Percentiles rank a stretch among this genome's conserved stretches.
Evolutionary conservation across 2,797 vertebrate species (phyloP).

Genomic region (Pangasius mekongensis): DNA sequence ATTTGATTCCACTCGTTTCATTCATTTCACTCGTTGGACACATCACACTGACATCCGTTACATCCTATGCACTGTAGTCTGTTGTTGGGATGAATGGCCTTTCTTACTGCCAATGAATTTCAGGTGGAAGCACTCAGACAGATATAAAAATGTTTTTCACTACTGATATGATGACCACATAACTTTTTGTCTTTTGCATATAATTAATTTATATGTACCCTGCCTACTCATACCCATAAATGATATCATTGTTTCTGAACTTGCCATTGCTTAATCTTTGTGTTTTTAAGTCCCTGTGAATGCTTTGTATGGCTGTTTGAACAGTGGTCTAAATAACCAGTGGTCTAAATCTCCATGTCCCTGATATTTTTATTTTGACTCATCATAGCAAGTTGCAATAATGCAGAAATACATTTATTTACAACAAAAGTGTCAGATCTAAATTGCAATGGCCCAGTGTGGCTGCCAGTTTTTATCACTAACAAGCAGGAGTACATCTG

Average conservation of each 20-base stretch:
- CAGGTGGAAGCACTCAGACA: not conserved
- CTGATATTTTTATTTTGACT: not conserved
- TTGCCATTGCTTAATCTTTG: not conserved
- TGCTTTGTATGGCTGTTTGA: not conserved
- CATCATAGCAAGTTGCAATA: slow-evolving; percentile 5
- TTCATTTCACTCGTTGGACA: not conserved
- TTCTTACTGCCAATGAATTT: not conserved
- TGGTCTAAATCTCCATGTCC: not conserved
- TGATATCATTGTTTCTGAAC: not conserved
- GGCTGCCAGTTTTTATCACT: slow-evolving; percentile 8
- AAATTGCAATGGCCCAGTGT: not conserved
- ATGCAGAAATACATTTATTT: slow-evolving; percentile 3
- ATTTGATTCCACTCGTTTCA: not conserved
- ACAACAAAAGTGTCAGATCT: slow-evolving; percentile 15
- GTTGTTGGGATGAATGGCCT: not conserved
- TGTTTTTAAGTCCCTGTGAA: not conserved
- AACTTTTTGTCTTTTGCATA: not conserved
- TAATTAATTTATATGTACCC: not conserved
- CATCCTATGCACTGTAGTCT: not conserved
- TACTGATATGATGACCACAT: not conserved
- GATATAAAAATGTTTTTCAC: not conserved
- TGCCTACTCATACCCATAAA: too few relatives aligned
- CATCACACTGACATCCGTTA: not conserved
- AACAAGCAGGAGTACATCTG: slow-evolving; percentile 18
- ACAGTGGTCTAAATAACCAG: not conserved